Evolutionary conservation across 2,888 invertebrate genomes (phyloP), one percentile per base, ranked within the genome.

Genomic region (Apoderus coryli): DNA sequence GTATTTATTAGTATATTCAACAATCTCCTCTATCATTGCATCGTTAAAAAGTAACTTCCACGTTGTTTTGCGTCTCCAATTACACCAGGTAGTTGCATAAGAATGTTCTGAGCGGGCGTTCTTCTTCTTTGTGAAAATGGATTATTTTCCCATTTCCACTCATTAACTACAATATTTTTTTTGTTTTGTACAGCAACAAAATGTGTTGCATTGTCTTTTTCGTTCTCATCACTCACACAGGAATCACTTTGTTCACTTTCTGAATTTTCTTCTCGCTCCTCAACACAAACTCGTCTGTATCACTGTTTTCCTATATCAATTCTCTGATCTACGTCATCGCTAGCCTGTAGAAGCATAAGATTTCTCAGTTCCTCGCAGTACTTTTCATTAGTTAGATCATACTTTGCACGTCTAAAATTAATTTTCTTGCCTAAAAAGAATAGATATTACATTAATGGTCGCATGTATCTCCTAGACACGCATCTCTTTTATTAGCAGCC

Each of bases 1-100:
- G 14, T 35, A 35, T n/a, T 13, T 34, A 22, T 34, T 34, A 14
- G 34, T 34, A 13, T 35, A 11, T 25, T 7, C 14, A 35, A 33
- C 33, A 35, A 34, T 34, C 9, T 34, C 16, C n/a, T 35, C 14
- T 10, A 33, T 11, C 33, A 33, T 33, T 4, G 14, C 24, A 33
- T 33, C 32, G 6, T 10, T 13, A 24, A 33, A n/a, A 9, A 33
- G 14, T 14, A 22, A 14, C 10, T 12, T 22, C 33, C 33, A 33
- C 10, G 15, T 33, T 33, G 6, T 19, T 19, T 19, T 7, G 19
- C 19, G 19, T 19, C 19, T 19, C 19, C 19, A 19, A 19, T 19
- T 19, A 19, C 19, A 6, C 19, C 19, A 19, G 19, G 19, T 19
- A 19, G 19, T 19, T 19, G 19, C 19, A 19, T n/a, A 19, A 19